Evolutionary conservation across 2,888 invertebrate species (phyloP).

Genomic region (Stenodema calcarata): DNA sequence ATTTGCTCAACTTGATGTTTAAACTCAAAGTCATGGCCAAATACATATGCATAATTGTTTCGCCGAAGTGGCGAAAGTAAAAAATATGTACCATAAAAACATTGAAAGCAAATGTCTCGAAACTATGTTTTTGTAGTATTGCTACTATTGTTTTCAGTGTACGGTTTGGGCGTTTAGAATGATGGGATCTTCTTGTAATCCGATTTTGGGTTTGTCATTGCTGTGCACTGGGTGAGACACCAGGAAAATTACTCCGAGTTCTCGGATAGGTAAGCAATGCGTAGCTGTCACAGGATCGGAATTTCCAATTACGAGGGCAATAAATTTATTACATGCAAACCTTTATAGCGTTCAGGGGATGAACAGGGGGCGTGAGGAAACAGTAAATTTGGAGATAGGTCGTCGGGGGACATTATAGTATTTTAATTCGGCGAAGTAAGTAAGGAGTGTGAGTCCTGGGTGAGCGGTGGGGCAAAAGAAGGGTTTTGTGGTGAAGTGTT

Average conservation of each 20-base stretch:
- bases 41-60: too few species aligned
- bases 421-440: constrained; percentile 52
- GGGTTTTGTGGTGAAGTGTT: background rate
- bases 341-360: constrained; percentile 50
- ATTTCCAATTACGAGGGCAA: constrained; percentile 53
- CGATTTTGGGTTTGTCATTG: background rate
- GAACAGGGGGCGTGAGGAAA: constrained; percentile 13
- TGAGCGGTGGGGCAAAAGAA: constrained; percentile 30
- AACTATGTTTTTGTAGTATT: too few species aligned
- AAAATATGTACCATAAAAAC: too few species aligned
- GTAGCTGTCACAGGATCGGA: constrained; percentile 30
- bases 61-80: too few species aligned
- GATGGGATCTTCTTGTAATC: too few species aligned
- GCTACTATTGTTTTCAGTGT: too few species aligned
- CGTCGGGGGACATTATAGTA: constrained; percentile 53
- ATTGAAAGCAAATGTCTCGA: too few species aligned
- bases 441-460: constrained; percentile 26
- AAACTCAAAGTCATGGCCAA: too few species aligned
- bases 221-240: background rate
- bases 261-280: constrained; percentile 11
- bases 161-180: too few species aligned
- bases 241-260: background rate
- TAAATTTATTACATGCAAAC: constrained; percentile 55
- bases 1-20: too few species aligned
- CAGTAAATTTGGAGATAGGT: constrained; percentile 53